Evolutionary conservation across 64 coral and sea anemone genomes (phyloP).

Genomic region (Pocillopora damicornis): DNA sequence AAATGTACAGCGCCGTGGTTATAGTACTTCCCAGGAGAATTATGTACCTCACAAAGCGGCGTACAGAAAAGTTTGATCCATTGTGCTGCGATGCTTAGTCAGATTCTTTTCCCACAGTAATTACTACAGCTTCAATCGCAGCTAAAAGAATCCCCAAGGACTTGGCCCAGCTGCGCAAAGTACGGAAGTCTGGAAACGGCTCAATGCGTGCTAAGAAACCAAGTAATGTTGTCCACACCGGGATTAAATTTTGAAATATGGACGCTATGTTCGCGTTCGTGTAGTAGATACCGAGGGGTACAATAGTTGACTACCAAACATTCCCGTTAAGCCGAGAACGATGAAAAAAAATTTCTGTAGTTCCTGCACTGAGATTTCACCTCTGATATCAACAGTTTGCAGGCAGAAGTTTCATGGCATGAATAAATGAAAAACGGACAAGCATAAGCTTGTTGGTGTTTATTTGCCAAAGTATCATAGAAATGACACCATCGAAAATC

Average conservation of each 20-base stretch:
- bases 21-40: slow-evolving; percentile 7
- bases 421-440: too few relatives aligned
- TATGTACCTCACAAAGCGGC: slow-evolving; percentile 15
- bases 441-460: too few relatives aligned
- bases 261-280: slow-evolving; percentile 42
- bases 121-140: slow-evolving; percentile 17
- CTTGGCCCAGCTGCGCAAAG: slow-evolving; percentile 2
- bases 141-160: slow-evolving; percentile 31
- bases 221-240: slow-evolving; percentile 39
- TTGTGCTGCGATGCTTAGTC: background rate
- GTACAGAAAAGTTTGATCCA: background rate
- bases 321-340: slow-evolving; percentile 42
- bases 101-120: background rate
- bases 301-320: slow-evolving; percentile 13
- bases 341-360: background rate
- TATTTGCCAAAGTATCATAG: too few relatives aligned
- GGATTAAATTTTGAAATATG: slow-evolving; percentile 32
- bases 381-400: too few relatives aligned
- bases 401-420: too few relatives aligned
- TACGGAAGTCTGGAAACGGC: background rate
- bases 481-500: too few relatives aligned
- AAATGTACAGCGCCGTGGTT: background rate
- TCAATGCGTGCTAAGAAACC: slow-evolving; percentile 26
- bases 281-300: slow-evolving; percentile 30
- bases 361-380: too few relatives aligned